Evolutionary conservation across 2,797 vertebrate genomes (phyloP).

Genomic region (Mareca strepera): DNA sequence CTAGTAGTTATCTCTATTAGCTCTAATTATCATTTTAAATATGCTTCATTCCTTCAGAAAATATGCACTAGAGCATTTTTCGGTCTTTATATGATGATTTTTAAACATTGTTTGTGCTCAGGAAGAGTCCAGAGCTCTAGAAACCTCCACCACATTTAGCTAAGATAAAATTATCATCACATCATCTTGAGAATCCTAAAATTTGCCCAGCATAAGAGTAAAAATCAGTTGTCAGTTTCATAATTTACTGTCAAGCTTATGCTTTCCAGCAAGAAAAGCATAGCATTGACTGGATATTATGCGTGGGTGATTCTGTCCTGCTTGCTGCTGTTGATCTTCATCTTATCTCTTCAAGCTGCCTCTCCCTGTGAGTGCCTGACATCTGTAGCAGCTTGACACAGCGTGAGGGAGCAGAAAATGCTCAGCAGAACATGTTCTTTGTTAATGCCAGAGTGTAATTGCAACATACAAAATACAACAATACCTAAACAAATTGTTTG

Average conservation of each 20-base stretch:
- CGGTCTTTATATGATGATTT: not conserved
- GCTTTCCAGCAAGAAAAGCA: slow-evolving; percentile 22
- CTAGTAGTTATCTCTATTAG: not conserved
- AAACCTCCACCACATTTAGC: not conserved
- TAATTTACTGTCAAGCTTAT: not conserved
- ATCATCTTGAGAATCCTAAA: not conserved
- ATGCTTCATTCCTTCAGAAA: not conserved
- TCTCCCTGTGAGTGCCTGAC: not conserved
- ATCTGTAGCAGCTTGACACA: not conserved
- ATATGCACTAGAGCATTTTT: not conserved
- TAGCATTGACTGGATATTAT: not conserved
- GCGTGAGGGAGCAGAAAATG: not conserved
- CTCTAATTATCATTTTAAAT: not conserved
- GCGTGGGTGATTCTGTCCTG: not conserved
- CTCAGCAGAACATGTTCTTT: not conserved
- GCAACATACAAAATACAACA: not conserved
- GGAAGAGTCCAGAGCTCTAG: not conserved
- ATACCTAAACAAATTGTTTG: not conserved
- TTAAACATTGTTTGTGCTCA: not conserved
- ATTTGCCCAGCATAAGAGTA: not conserved
- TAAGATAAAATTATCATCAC: not conserved
- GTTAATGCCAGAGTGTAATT: not conserved
- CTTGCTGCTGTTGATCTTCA: slow-evolving; percentile 18
- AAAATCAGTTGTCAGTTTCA: slow-evolving; percentile 23
- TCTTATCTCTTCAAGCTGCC: slow-evolving; percentile 3